Evolutionary conservation across 2,797 vertebrate species (phyloP).

Genomic region (Natrix natrix): DNA sequence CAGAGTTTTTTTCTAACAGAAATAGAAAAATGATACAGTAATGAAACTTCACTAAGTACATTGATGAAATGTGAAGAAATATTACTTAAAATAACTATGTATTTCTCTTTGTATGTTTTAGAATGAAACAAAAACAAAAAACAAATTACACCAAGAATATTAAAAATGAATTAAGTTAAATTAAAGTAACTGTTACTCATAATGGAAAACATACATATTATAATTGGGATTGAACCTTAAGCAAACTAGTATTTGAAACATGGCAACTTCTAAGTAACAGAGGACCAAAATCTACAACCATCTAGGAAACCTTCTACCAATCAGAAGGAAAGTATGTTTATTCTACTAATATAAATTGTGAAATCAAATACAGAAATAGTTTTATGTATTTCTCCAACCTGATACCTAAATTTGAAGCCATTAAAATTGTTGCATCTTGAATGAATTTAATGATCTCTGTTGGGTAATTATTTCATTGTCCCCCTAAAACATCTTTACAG

Average conservation of each 20-base stretch:
- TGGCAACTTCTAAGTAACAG: neutral
- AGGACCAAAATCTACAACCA: neutral
- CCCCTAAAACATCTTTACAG: neutral
- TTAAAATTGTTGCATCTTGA: neutral
- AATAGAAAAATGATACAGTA: neutral
- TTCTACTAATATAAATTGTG: neutral
- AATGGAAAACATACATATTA: neutral
- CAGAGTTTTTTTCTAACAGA: constrained; percentile 77
- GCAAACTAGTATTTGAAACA: neutral
- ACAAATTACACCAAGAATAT: neutral
- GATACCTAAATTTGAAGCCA: neutral
- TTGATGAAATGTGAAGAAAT: neutral
- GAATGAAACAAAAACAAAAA: neutral
- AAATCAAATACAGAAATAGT: neutral
- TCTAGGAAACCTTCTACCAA: neutral
- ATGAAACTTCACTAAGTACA: neutral
- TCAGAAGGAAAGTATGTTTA: neutral
- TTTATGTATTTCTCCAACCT: neutral
- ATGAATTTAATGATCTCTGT: neutral
- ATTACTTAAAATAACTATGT: neutral
- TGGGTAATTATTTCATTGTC: neutral
- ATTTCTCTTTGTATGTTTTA: neutral
- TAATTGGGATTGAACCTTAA: neutral
- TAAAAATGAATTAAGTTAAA: neutral
- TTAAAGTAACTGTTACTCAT: neutral